Conservation (phyloP, 2,888 invertebrate species). For the Perithous albicinctus region DNA sequence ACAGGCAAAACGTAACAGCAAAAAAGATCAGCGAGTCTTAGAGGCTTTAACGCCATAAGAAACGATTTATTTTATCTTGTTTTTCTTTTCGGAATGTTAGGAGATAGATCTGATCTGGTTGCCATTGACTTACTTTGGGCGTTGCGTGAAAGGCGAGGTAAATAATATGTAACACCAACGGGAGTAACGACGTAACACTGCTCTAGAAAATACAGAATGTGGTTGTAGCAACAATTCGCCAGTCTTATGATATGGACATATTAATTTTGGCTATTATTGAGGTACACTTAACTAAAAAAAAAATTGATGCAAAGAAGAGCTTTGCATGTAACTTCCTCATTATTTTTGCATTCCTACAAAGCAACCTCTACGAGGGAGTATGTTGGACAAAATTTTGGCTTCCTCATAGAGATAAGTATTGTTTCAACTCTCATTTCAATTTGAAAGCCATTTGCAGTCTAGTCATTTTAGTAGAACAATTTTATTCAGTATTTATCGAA, state of each 20-base stretch:
- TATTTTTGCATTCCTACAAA: too few relatives aligned
- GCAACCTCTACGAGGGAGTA: too few relatives aligned
- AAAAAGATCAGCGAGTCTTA: background rate
- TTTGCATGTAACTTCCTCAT: too few relatives aligned
- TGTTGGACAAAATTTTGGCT: too few relatives aligned
- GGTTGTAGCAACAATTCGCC: background rate
- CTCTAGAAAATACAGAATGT: background rate
- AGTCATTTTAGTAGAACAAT: too few relatives aligned
- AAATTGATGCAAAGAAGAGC: too few relatives aligned
- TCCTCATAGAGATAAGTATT: too few relatives aligned
- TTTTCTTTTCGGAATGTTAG: conserved; percentile 16
- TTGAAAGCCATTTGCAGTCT: too few relatives aligned
- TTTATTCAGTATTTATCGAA: too few relatives aligned
- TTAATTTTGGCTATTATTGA: too few relatives aligned
- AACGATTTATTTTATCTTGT: background rate
- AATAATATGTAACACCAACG: conserved; percentile 15
- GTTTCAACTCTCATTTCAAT: too few relatives aligned
- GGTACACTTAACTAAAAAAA: too few relatives aligned
- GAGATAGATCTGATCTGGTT: conserved; percentile 10
- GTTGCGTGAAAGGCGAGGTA: conserved; percentile 40
- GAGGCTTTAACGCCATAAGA: background rate
- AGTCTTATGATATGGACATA: background rate
- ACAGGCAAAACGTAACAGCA: background rate
- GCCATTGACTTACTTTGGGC: conserved; percentile 55
- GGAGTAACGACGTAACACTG: background rate